Base-by-base conservation (phyloP, 2,113 vertebrate genomes). In the Syrmaticus mikado region DNA sequence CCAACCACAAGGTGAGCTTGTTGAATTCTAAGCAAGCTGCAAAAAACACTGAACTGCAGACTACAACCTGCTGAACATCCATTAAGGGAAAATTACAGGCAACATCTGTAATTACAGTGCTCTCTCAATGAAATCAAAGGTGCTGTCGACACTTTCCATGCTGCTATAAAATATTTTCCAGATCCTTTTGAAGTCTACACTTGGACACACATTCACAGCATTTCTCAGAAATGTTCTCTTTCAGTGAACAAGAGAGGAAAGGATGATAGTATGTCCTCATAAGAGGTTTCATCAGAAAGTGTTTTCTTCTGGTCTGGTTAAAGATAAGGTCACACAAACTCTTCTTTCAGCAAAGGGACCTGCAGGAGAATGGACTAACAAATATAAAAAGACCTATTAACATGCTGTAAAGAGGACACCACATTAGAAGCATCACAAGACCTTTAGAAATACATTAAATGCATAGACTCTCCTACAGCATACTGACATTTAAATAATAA, bases 201-300 rank as follows among this genome's bases (percentile, higher is more conserved):
- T 61, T 55, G 53, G 0, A 87, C 30, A 92, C 5, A 58, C 38
- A 60, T 78, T 84, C 60, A 88, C 4, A 14, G 40, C 4, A 25
- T 62, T 71, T 88, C 34, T 60, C 45, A 84, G 84, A 92, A 79
- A 24, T 38, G 50, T 10, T 77, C 43, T 64, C 28, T 11, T 81
- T 74, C 84, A 92, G 41, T 75, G 58, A 93, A 78, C 3, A 78
- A 50, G 8, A 13, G 15, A 82, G 75, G 45, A 90, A 94, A 94
- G 13, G 5, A 92, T 82, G 34, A 5, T 18, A 55, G 12, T 22
- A 64, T 41, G 87, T 75, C 25, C 53, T 85, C 80, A 55, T 10
- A 81, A 90, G 18, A 68, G 19, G 19, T 13, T 58, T 90, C 32
- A 78, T 71, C 24, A 84, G n/a, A 92, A 76, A 19, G 30, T 34